Base-by-base conservation (phyloP, 1,140 invertebrate genomes). In the Streblospio benedicti region DNA sequence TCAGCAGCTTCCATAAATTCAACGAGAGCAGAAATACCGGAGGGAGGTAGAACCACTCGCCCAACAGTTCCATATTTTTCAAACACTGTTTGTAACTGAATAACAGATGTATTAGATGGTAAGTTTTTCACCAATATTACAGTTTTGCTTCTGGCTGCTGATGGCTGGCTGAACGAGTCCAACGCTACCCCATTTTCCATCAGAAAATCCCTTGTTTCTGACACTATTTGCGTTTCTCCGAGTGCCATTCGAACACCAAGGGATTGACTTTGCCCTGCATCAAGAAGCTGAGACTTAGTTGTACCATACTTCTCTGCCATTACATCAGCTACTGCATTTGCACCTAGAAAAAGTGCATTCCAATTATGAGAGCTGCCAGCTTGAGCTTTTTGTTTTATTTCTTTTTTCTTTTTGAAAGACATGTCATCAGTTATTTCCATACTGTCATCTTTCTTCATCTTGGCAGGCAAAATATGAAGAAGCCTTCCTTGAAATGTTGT, bases 61-160 rank as follows among this genome's bases (percentile, higher is more conserved):
- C 85, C 86, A 18, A 97, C 75, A 49, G 85, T 83, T 0, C 93
- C 93, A 74, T 86, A 84, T 66, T 86, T 85, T 20, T 79, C 77
- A 77, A 97, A 96, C 18, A 93, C 66, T 25, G 86, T 78, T 62
- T 79, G 79, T 18, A 98, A 78, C 76, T 96, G 92, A 2, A 81
- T 73, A 2, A 77, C 73, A 6, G 83, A 80, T 0, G 92, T 93
- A 60, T 82, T 83, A 1, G 87, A 84, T 1, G 93, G 93, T 63
- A 99, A 83, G 85, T 99, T 97, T 80, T 99, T 99, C 0, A 89
- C 90, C 23, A 99, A 76, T 66, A 99, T 90, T 18, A 94, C 83
- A 33, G 87, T 95, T 75, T 89, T 93, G 25, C 93, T 97, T 72
- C 95, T 81, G 69, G 70, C 63, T 41, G 66, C 71, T 50, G 68